Percentiles rank a stretch among this genome's conserved stretches.
These are phyloP conservation scores for Sapajus apella DNA, from an alignment of 2,113 vertebrate species.

Conservation along the genomic window DNA sequence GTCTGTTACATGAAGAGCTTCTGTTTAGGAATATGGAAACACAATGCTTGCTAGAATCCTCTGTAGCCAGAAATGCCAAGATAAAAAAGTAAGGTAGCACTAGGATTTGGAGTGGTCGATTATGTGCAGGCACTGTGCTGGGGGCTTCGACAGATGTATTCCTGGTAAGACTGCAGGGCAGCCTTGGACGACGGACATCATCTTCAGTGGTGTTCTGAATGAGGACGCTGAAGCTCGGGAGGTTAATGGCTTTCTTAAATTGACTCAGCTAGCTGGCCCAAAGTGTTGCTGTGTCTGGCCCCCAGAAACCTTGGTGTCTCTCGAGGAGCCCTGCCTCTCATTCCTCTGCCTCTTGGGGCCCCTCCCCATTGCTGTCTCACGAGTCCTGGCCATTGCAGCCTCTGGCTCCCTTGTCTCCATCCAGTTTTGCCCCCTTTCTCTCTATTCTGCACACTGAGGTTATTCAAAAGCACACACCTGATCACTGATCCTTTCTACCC, in stretches of 20 bases:
- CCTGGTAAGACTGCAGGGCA: not conserved
- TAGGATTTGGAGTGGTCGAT: not conserved
- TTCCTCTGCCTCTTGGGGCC: not conserved
- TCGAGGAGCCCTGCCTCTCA: not conserved
- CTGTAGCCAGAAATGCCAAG: not conserved
- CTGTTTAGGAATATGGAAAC: not conserved
- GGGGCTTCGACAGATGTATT: not conserved
- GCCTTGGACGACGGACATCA: not conserved
- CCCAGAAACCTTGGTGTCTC: not conserved
- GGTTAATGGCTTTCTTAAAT: not conserved
- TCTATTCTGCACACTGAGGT: not conserved
- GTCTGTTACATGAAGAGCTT: not conserved
- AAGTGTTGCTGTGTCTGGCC: not conserved
- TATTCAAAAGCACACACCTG: not conserved
- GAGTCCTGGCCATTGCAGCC: not conserved
- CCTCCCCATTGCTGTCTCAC: rapidly evolving
- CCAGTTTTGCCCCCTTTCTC: not conserved
- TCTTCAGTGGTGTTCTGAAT: not conserved
- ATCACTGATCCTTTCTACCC: not conserved
- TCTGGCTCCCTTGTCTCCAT: not conserved
- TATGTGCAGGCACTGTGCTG: not conserved
- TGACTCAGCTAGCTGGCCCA: not conserved
- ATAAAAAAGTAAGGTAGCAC: not conserved
- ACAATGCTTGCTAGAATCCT: not conserved
- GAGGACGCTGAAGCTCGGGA: not conserved